Base-by-base conservation (phyloP, 2,888 invertebrate genomes). In the Eugnorisma glareosa region DNA sequence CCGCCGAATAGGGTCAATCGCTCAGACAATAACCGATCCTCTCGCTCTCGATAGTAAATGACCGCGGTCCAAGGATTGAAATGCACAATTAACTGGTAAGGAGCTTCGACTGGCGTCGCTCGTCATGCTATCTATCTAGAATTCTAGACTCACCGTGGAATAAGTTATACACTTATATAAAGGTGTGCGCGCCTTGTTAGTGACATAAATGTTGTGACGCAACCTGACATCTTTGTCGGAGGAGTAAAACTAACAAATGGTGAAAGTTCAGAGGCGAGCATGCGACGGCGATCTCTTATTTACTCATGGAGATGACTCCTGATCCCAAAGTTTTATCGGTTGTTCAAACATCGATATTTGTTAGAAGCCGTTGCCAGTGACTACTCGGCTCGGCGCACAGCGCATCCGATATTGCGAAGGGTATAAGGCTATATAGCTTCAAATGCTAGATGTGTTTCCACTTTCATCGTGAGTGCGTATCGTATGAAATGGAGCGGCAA, bases 401-500 rank as follows among this genome's bases (percentile, higher is more conserved):
- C 68, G 74, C 78, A 86, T 84, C 57, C 71, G 57, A 80, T 85
- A 86, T 88, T 86, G 86, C 86, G 79, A 85, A 83, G 78, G 85
- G 78, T 84, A 72, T 81, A 78, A 84, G 79, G 75, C 84, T 77
- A 84, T 83, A 70, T 24, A 76, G 48, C 73, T 72, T 81, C 76
- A 75, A 82, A 82, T 83, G 79, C 85, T 87, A 87, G 82, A 88
- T 85, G 83, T 91, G 74, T 90, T 91, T 89, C 91, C 89, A 90
- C 87, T 92, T 93, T 91, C 90, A 90, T 90, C 89, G 90, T 85
- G 88, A 89, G 87, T 88, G 84, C 75, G 86, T 88, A 88, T 84
- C 89, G 89, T 86, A 92, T 93, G 94, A 95, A 96, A 95, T 95
- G 93, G 96, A 95, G 94, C 95, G 95, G 93, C 89, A 94, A 93